Percentiles rank a stretch among this genome's conserved stretches.
phyloP scores from a whole-genome alignment of 1,140 invertebrate genomes.

The Archivesica marissinica region DNA sequence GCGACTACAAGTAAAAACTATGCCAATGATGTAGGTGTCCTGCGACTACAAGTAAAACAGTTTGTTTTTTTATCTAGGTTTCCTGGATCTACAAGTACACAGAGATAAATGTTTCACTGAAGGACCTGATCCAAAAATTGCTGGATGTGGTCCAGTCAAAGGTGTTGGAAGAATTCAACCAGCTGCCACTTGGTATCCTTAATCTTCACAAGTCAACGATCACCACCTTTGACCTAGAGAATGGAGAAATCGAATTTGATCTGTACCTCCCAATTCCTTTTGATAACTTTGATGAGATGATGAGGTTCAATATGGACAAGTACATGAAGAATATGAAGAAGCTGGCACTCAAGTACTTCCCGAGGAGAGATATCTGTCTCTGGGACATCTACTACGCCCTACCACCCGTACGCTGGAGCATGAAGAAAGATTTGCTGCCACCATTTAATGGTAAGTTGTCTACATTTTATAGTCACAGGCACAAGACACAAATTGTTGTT shows the following conservation, averaged over 20 bases:
- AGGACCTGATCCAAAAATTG: constrained; percentile 52
- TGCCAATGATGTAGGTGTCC: no score
- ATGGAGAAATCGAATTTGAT: constrained; percentile 91
- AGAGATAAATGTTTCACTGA: constrained; percentile 62
- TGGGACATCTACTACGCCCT: constrained; percentile 77
- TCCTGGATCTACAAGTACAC: constrained; percentile 66
- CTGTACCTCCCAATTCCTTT: constrained; percentile 95
- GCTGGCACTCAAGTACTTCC: constrained; percentile 63
- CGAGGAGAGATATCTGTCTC: constrained; percentile 64
- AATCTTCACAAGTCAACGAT: constrained; percentile 78
- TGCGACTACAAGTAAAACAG: no score
- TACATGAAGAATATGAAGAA: constrained; percentile 52
- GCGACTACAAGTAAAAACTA: no score
- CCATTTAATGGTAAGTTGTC: constrained; percentile 79
- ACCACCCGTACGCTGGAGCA: constrained; percentile 70
- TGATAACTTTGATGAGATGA: constrained; percentile 94
- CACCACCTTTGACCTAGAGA: constrained; percentile 91
- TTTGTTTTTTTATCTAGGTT: constrained; percentile 58
- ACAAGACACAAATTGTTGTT: no score
- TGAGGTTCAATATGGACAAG: constrained; percentile 79
- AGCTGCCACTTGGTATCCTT: constrained; percentile 70
- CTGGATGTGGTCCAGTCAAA: constrained; percentile 63
- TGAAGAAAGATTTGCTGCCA: constrained; percentile 74
- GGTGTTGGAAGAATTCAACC: constrained; percentile 70
- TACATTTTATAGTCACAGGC: no score